These are phyloP conservation scores for Calephelis perditalis DNA, from an alignment of 2,888 invertebrate genomes.

Conservation along the genomic window DNA sequence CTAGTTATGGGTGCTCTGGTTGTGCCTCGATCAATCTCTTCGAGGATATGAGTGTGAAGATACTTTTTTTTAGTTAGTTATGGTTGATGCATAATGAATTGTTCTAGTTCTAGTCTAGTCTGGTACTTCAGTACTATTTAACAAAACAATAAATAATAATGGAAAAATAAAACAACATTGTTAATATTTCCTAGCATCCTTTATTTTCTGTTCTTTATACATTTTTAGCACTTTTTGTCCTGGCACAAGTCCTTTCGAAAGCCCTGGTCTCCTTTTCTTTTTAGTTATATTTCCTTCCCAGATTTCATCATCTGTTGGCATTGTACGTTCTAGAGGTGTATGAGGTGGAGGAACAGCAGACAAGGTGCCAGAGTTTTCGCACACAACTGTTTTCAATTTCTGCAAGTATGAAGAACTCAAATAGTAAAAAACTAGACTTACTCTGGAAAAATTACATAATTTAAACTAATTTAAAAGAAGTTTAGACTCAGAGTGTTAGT, in stretches of 20 bases:
- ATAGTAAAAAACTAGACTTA: no score
- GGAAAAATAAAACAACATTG: conserved; percentile 17
- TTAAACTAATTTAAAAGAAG: neutral
- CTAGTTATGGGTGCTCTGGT: no score
- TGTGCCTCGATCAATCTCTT: no score
- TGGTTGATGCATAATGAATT: no score
- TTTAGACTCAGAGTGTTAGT: no score
- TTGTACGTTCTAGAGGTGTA: conserved; percentile 39
- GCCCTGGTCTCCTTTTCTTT: conserved; percentile 87
- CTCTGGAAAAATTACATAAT: no score
- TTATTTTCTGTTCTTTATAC: conserved; percentile 82
- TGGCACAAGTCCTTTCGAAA: conserved; percentile 86
- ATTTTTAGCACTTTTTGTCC: conserved; percentile 91
- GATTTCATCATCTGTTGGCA: conserved; percentile 56
- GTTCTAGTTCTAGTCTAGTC: no score
- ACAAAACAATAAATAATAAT: neutral
- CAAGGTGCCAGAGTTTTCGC: conserved; percentile 61
- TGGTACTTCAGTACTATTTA: no score
- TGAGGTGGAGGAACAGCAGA: conserved; percentile 52
- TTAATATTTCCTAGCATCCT: conserved; percentile 44
- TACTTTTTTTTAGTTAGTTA: no score
- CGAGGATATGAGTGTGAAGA: no score
- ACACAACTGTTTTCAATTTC: conserved; percentile 63
- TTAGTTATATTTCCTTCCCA: conserved; percentile 74
- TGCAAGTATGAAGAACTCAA: conserved; percentile 36